These are phyloP conservation scores for Malurus melanocephalus DNA, from an alignment of 2,113 vertebrate genomes.

Conservation along the genomic window DNA sequence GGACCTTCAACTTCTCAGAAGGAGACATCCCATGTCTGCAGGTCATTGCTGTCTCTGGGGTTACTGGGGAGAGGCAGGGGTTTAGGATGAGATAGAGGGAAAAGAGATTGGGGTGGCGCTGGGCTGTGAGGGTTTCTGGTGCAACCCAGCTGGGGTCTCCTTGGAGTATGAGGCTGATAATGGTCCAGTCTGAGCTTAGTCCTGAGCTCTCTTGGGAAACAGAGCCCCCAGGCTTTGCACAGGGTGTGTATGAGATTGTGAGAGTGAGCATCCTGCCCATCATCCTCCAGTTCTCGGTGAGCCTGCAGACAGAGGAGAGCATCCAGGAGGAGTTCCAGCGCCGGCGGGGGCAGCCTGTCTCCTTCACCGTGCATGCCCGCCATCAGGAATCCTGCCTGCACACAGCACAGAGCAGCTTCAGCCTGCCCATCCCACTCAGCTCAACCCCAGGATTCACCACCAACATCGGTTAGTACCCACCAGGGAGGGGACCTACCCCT, in stretches of 20 bases:
- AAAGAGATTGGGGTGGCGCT: not conserved
- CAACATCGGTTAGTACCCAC: slow-evolving; percentile 80
- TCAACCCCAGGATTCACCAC: slow-evolving; percentile 94
- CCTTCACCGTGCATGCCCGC: slow-evolving; percentile 85
- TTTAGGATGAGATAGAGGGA: not conserved
- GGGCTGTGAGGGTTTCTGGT: not conserved
- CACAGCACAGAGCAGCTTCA: slow-evolving; percentile 91
- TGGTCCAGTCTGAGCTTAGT: not conserved
- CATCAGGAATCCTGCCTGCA: slow-evolving; percentile 97
- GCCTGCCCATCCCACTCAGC: slow-evolving; percentile 90
- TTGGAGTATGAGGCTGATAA: not conserved
- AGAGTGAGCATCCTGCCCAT: not conserved
- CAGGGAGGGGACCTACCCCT: not conserved
- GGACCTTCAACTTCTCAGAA: slow-evolving; percentile 92
- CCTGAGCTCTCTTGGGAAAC: not conserved
- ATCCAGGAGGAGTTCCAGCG: slow-evolving; percentile 88
- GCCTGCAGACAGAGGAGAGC: slow-evolving; percentile 91
- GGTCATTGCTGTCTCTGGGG: slow-evolving; percentile 64
- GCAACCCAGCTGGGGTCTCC: not conserved
- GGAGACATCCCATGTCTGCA: slow-evolving; percentile 94
- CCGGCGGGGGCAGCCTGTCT: slow-evolving; percentile 76
- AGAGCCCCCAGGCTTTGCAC: rapidly evolving
- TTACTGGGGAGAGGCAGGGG: not conserved
- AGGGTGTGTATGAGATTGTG: not conserved
- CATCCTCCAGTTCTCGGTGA: slow-evolving; percentile 86